A percentile compares a stretch with the other conserved stretches of the same genome.
phyloP scores from a whole-genome alignment of 2,888 invertebrate species.

The Anagyrus pseudococci region DNA sequence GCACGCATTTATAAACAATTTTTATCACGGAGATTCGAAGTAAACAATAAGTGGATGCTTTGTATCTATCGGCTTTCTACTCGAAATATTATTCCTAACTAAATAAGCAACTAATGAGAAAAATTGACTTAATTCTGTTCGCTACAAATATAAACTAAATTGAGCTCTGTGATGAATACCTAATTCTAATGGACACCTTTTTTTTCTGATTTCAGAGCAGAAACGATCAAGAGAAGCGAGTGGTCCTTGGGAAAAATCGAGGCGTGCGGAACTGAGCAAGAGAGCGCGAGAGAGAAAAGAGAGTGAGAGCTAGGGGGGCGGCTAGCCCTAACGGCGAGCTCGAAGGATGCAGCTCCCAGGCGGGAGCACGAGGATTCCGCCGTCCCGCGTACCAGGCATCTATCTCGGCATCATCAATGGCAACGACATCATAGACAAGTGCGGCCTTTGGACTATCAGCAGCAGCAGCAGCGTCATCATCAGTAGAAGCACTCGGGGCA shows the following conservation, averaged over 20 bases:
- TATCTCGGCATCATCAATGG: slow-evolving; percentile 52
- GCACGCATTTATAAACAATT: no score
- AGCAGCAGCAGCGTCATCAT: background rate
- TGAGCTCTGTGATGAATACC: background rate
- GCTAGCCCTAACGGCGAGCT: slow-evolving; percentile 61
- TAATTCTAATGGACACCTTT: background rate
- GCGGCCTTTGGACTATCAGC: slow-evolving; percentile 41
- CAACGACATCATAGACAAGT: slow-evolving; percentile 46
- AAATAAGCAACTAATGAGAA: no score
- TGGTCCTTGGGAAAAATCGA: no score
- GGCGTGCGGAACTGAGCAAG: no score
- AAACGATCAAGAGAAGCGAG: slow-evolving; percentile 20
- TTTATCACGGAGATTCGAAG: no score
- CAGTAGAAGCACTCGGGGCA: background rate
- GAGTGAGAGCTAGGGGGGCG: slow-evolving; percentile 56
- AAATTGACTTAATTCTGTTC: no score
- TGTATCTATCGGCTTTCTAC: no score
- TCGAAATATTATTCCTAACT: no score
- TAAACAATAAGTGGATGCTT: no score
- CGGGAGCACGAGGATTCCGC: slow-evolving; percentile 60
- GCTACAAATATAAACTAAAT: no score
- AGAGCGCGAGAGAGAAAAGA: slow-evolving; percentile 59
- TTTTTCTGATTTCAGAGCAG: slow-evolving; percentile 42
- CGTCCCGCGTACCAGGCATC: slow-evolving; percentile 55
- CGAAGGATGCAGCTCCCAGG: slow-evolving; percentile 63